Evolutionary conservation across 1,140 invertebrate species (phyloP), one percentile per base, ranked within the genome.

Genomic region (Euschistus heros): DNA sequence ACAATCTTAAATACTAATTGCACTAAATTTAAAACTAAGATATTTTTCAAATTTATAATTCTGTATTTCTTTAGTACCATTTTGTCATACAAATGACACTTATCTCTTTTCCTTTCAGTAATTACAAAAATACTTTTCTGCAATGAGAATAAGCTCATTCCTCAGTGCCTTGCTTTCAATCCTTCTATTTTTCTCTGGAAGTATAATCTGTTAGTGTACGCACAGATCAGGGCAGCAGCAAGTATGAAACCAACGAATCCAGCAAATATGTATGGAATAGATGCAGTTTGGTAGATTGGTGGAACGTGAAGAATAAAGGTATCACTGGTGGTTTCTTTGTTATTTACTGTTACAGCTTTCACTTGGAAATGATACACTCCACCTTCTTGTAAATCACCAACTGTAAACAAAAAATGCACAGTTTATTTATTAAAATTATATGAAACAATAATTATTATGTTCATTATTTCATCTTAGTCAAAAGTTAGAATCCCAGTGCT

Each of bases 321-420:
- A 37, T 57, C 37, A 61, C 55, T 46, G 14, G 55, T 22, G 26
- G 47, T 22, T 33, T 64, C 37, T 42, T 47, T 14, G 46, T 61
- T 61, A 50, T 79, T 76, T 0, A 76, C 67, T 0, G 82, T 81
- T 47, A 82, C 74, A 0, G 83, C 82, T n/a, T 80, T 71, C 7
- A 88, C 82, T 75, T 86, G 81, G 64, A 88, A 82, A 61, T 80
- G 79, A 68, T 87, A 87, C 46, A 78, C 80, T 59, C 77, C 78
- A 61, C 85, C 82, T 71, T 86, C 85, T 68, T 82, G 80, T 46
- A 87, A 72, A 69, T 79, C 78, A 71, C 80, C 79, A 27, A 87
- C 80, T 82, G 75, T 50, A 78, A 78, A 65, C 37, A 69, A 68
- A 65, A 64, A 66, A 61, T 18, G 20, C 6, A 57, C 2, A 54